Evolutionary conservation across 2,797 vertebrate species (phyloP), one percentile per base, ranked within the genome.

Genomic region (Alouatta caraya): DNA sequence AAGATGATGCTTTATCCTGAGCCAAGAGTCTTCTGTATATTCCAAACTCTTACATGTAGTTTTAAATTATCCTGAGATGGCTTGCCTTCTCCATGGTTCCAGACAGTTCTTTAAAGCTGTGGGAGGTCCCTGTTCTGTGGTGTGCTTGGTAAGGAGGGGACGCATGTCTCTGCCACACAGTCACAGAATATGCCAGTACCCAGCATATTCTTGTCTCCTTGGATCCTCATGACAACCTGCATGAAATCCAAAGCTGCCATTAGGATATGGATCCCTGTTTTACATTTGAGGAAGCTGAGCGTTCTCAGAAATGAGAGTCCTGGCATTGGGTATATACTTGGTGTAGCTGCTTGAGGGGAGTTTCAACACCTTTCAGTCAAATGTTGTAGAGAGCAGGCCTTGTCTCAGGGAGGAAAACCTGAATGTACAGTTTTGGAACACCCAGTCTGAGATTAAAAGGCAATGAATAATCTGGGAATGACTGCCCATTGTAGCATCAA

Each of bases 361-460:
- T 73, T 83, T 82, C 67, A 52, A 46, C 37, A 48, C 13, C 59
- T 19, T 75, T 81, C 33, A 92, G 24, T 78, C 17, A 76, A 8
- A 33, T 39, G 39, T 92, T 59, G 33, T 67, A 70, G 44, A 76
- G 22, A 33, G 33, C 4, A 82, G 33, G 28, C 80, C 67, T 79
- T 59, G 84, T 52, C 67, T 72, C 33, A 55, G 22, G 30, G 48
- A 94, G n/a, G 39, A 24, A 92, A 89, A 44, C 30, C 37, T 86
- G 70, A 83, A 48, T 24, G 39, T 11, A 52, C 15, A 75, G 30
- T 48, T 90, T 76, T 64, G 70, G 44, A 89, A 52, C 33, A 5
- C n/a, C 39, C 48, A 28, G 14, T 90, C 44, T 84, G 26, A 70
- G 48, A 75, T 92, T 42, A 92, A 93, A 88, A 97, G 94, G 61